Conservation (phyloP, 2,113 vertebrate species). For the Toxotes chatareus region DNA sequence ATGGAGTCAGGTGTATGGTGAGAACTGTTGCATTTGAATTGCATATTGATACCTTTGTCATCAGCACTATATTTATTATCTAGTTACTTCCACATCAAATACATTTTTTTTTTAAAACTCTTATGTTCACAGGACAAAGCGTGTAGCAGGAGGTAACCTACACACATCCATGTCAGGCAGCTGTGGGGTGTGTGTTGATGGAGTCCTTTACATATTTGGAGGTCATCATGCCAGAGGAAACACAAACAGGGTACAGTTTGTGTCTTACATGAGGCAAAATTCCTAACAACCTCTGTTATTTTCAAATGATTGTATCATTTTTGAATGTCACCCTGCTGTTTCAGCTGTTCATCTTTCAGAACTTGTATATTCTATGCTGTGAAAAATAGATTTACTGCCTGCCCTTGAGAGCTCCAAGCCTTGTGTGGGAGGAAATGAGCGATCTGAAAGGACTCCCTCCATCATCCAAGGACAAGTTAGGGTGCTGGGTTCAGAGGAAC, state of each 20-base stretch:
- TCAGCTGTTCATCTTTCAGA: background rate
- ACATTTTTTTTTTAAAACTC: background rate
- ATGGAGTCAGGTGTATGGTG: conserved; percentile 96
- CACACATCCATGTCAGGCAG: conserved; percentile 97
- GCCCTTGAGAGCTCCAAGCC: conserved; percentile 84
- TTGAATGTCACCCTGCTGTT: background rate
- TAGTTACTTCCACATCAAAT: background rate
- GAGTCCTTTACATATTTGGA: conserved; percentile 93
- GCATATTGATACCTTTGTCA: too few relatives aligned
- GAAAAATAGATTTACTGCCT: conserved; percentile 92
- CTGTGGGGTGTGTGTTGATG: conserved; percentile 93
- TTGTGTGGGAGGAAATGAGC: conserved; percentile 93
- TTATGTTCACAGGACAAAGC: conserved; percentile 86
- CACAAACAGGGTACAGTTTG: conserved; percentile 89
- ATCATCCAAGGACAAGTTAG: conserved; percentile 96
- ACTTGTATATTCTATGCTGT: background rate
- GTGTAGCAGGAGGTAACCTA: conserved; percentile 88
- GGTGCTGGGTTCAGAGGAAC: conserved; percentile 96
- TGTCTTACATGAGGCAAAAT: background rate
- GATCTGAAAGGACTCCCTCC: conserved; percentile 92
- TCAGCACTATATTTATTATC: background rate
- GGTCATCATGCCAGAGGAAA: conserved; percentile 95
- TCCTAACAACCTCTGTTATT: background rate
- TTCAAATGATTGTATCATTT: background rate
- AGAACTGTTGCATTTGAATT: background rate